Percentiles rank a stretch among this genome's conserved stretches.
Evolutionary conservation across 2,113 vertebrate genomes (phyloP).

Genomic region (Puffinus mauretanicus): DNA sequence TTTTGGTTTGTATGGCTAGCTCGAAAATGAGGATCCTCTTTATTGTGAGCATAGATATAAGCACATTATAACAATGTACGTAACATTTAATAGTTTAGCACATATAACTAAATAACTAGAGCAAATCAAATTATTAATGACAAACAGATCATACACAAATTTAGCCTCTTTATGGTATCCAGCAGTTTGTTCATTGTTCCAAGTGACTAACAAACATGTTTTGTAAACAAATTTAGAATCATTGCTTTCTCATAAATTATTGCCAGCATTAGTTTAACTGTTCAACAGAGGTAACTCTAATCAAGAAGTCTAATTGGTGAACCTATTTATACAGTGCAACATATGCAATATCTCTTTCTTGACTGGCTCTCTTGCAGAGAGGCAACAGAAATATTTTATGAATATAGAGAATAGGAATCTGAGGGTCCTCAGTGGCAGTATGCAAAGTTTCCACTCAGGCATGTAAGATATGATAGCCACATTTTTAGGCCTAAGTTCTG

Average conservation of each 20-base stretch:
- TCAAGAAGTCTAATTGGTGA: not conserved
- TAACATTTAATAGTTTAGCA: not conserved
- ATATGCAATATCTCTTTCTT: not conserved
- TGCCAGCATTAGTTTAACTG: not conserved
- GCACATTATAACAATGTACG: not conserved
- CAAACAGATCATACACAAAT: not conserved
- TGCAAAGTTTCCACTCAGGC: not conserved
- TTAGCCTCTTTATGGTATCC: not conserved
- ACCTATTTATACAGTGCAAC: not conserved
- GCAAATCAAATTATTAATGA: not conserved
- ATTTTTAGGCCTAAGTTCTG: not conserved
- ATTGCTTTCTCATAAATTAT: not conserved
- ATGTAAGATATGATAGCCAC: not conserved
- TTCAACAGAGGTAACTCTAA: not conserved
- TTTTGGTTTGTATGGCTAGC: slow-evolving; percentile 7
- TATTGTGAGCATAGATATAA: slow-evolving; percentile 2
- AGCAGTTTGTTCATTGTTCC: not conserved
- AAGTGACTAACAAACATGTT: not conserved
- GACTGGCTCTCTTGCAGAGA: not conserved
- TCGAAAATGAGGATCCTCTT: slow-evolving; percentile 27
- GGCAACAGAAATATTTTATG: not conserved
- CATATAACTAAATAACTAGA: not conserved
- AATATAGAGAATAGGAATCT: not conserved
- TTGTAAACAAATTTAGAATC: not conserved
- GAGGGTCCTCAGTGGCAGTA: not conserved